These are phyloP conservation scores for Pteronura brasiliensis DNA, from an alignment of 2,113 vertebrate species.

Conservation along the genomic window DNA sequence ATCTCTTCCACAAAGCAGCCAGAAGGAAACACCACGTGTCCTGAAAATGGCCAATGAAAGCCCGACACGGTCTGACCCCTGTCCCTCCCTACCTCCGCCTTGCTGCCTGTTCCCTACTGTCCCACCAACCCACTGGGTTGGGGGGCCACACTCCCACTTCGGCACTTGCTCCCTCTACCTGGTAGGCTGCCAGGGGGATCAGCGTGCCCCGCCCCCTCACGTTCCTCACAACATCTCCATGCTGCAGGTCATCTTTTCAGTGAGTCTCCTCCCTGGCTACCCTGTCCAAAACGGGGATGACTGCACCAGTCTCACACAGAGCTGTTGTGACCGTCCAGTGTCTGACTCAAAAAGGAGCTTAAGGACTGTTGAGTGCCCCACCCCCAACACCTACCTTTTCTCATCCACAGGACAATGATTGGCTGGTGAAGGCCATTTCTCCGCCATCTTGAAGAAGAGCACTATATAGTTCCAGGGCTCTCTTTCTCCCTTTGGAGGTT, in stretches of 20 bases:
- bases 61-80: fast-evolving
- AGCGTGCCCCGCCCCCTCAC: background rate
- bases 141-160: background rate
- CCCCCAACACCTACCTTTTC: background rate
- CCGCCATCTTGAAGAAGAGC: background rate
- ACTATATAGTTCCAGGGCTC: background rate
- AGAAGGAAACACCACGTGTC: background rate
- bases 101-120: background rate
- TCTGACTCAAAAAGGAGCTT: background rate
- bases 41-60: background rate
- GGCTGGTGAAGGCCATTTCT: background rate
- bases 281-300: background rate
- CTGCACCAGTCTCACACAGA: background rate
- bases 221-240: background rate
- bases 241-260: background rate
- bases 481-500: background rate
- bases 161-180: background rate
- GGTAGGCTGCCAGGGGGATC: background rate
- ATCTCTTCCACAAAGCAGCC: background rate
- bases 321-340: background rate
- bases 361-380: background rate
- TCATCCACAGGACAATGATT: background rate
- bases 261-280: background rate
- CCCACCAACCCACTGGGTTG: background rate
- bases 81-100: background rate